Base-by-base conservation (phyloP, 1,140 invertebrate species). In the Macrocentrus cingulum region DNA sequence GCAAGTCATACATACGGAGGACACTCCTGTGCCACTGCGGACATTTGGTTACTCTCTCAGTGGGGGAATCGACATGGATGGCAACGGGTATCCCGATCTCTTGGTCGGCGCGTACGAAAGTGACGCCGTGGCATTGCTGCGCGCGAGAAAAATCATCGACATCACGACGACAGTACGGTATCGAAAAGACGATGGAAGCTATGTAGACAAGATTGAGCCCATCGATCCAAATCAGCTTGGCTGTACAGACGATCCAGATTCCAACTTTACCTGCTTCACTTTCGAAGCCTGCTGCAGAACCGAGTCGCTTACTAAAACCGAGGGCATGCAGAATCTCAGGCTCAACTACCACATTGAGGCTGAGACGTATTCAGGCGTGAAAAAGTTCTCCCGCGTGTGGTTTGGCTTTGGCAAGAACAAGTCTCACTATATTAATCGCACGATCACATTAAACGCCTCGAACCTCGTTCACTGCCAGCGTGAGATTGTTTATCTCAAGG, bases 31-130 rank as follows among this genome's bases (percentile, higher is more conserved):
- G 6, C 70, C 82, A 39, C 72, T 92, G 41, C 81, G 73, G 54
- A 94, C 92, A 0, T 93, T 97, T 67, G 95, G 95, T 3, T 93
- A 94, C 74, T 93, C 94, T 0, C 76, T 98, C 13, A 90, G 89
- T 61, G 94, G 93, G 52, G 92, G 91, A 25, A 80, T 92, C 7
- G 95, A 98, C 79, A 83, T 98, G 69, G 95, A 98, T 77, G 78
- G 83, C 15, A 97, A 98, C 78, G 90, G 88, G 9, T 98, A 97
- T 80, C 91, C 94, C 0, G 95, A 97, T 83, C 80, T 97, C 58
- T 80, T 96, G 15, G 84, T 94, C 20, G 95, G 95, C 50, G 92
- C 94, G 19, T 95, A 92, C 76, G 91, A 91, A 69, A 84, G 87
- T 61, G 89, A 91, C 69, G 81, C 83, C 42, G 85, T 91, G 0